A percentile compares a stretch with the other conserved stretches of the same genome.
phyloP scores from a whole-genome alignment of 2,113 vertebrate species.

The Gadus chalcogrammus region DNA sequence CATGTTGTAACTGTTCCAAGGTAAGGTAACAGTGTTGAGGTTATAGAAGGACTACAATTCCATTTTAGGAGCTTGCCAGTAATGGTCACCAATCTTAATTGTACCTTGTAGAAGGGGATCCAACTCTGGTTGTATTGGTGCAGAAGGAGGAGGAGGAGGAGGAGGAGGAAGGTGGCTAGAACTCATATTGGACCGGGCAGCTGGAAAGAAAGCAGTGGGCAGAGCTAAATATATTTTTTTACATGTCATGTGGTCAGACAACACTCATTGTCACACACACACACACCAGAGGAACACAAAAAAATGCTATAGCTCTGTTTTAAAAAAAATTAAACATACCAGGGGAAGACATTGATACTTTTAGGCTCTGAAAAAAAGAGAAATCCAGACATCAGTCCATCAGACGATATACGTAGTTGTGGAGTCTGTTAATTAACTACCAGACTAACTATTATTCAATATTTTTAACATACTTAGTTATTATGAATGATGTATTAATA shows the following conservation, averaged over 20 bases:
- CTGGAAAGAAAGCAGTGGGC: background rate
- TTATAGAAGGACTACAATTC: background rate
- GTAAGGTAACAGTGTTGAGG: background rate
- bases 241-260: background rate
- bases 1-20: background rate
- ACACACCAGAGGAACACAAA: background rate
- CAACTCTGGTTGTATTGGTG: background rate
- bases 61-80: background rate
- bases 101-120: background rate
- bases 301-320: background rate
- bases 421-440: background rate
- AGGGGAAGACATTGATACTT: constrained; percentile 45
- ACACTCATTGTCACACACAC: background rate
- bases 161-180: background rate
- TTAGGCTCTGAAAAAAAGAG: constrained; percentile 62
- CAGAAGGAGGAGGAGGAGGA: background rate
- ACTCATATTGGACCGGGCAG: background rate
- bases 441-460: background rate
- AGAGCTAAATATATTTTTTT: background rate
- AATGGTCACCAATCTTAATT: background rate
- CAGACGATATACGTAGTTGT: background rate
- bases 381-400: background rate
- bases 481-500: background rate
- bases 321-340: constrained; percentile 47
- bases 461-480: background rate